Conservation (phyloP, 2,888 invertebrate species). For the Microctonus hyperodae region DNA sequence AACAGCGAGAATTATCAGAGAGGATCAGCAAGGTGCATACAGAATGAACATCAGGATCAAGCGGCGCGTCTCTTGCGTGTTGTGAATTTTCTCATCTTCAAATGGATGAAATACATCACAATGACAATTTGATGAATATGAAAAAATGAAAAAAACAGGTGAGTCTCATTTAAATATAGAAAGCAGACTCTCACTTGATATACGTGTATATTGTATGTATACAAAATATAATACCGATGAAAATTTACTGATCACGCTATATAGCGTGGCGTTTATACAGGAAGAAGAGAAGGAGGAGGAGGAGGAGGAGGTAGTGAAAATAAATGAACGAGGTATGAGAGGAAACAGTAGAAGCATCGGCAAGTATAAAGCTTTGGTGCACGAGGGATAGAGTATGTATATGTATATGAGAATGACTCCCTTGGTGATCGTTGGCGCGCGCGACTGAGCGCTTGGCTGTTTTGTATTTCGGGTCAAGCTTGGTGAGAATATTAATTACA, state of each 20-base stretch:
- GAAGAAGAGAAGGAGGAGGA: constrained; percentile 13
- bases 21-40: no score
- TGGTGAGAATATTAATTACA: constrained; percentile 32
- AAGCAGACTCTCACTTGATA: not conserved
- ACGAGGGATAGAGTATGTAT: constrained; percentile 18
- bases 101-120: not conserved
- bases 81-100: not conserved
- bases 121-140: constrained; percentile 30
- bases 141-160: constrained; percentile 24
- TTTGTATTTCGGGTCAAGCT: constrained; percentile 34
- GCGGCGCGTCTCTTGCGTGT: not conserved
- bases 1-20: no score
- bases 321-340: not conserved
- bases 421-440: constrained; percentile 45
- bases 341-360: no score
- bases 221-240: constrained; percentile 23
- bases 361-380: constrained; percentile 4
- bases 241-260: constrained; percentile 35
- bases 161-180: not conserved
- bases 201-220: no score
- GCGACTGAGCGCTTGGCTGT: constrained; percentile 20
- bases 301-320: no score
- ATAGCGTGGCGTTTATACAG: not conserved
- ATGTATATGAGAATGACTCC: constrained; percentile 51
- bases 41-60: no score